Base-by-base conservation (phyloP, 2,888 invertebrate species). In the Formica aserva region DNA sequence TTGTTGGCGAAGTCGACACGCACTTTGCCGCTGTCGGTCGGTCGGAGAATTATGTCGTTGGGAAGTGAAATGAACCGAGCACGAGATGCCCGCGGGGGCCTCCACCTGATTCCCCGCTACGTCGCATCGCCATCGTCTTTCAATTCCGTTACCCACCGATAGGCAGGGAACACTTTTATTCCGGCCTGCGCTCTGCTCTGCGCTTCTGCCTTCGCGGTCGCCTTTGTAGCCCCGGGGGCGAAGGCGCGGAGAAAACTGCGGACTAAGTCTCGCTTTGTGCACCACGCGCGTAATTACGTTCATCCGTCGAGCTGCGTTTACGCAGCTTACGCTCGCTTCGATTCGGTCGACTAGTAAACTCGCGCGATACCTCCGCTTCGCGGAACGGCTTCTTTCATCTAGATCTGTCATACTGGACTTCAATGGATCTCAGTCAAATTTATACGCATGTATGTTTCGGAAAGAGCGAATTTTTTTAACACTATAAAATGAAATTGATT, bases 81-180 rank as follows among this genome's bases (percentile, higher is more conserved):
- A 63, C 78, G 72, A 67, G 77, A 76, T 63, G 71, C 69, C 85
- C 80, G 60, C 74, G 85, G 71, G 84, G 87, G 75, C 45, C 75
- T 71, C 71, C 60, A 48, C 83, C 66, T n/a, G 66, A 66, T 82
- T 65, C 78, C 45, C 57, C 78, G 82, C 78, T 82, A 76, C 82
- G 63, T 76, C 76, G 76, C 62, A 57, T 55, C 77, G 62, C 80
- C 66, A 84, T 88, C 86, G 87, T 85, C 78, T 83, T 90, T 87
- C 88, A 85, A 90, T 90, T 90, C 89, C 89, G 89, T 90, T 90
- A 90, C 41, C 67, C 86, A 71, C 83, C 90, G 90, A 84, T 86
- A 83, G 85, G 85, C 87, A 84, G 71, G 63, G n/a, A 71, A 35
- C n/a, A 83, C 41, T 83, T 83, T 83, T 83, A 83, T 83, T 83